phyloP scores from a whole-genome alignment of 2,888 invertebrate genomes.

The Spodoptera picta region DNA sequence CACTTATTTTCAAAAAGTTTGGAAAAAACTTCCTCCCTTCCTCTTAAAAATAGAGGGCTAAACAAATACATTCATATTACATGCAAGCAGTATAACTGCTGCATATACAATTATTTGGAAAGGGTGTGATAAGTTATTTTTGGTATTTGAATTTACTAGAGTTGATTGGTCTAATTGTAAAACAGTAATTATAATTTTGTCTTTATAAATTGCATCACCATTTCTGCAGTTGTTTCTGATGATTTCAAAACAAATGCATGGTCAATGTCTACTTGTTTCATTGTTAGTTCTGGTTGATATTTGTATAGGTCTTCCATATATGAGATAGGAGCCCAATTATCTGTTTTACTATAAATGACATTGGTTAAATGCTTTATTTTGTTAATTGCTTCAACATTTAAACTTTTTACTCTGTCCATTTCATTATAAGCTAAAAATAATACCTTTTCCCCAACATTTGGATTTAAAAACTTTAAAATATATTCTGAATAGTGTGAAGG shows the following conservation, averaged over 20 bases:
- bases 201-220: slow-evolving; percentile 73
- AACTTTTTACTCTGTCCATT: slow-evolving; percentile 91
- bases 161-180: too few relatives aligned
- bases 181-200: slow-evolving; percentile 34
- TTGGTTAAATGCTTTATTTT: slow-evolving; percentile 88
- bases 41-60: too few relatives aligned
- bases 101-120: too few relatives aligned
- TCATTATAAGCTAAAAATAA: slow-evolving; percentile 93
- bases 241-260: slow-evolving; percentile 95
- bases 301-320: slow-evolving; percentile 90
- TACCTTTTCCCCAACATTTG: slow-evolving; percentile 89
- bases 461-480: slow-evolving; percentile 88
- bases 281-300: slow-evolving; percentile 70
- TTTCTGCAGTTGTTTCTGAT: slow-evolving; percentile 88
- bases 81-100: too few relatives aligned
- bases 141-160: too few relatives aligned
- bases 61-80: too few relatives aligned
- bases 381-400: slow-evolving; percentile 90
- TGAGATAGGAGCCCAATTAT: slow-evolving; percentile 94
- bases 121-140: too few relatives aligned
- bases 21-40: too few relatives aligned
- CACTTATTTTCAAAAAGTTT: too few relatives aligned
- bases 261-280: slow-evolving; percentile 76
- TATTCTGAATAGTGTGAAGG: slow-evolving; percentile 84
- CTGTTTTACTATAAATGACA: slow-evolving; percentile 93